Base-by-base conservation (phyloP, 2,113 vertebrate species). In the Ptilorrhoa leucosticta region DNA sequence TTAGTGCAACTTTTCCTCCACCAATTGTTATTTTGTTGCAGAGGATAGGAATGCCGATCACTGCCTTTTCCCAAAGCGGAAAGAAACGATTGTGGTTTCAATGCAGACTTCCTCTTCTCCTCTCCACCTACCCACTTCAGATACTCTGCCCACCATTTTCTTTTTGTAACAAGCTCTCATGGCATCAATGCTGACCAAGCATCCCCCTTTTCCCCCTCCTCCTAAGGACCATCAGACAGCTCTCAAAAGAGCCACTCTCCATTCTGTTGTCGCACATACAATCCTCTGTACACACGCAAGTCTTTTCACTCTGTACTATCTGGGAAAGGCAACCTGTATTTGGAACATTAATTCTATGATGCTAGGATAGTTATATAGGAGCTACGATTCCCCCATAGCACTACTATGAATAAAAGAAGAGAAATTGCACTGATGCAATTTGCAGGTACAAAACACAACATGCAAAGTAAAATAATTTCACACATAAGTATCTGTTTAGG, bases 211-310 rank as follows among this genome's bases (percentile, higher is more conserved):
- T 31, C 40, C 42, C 72, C 26, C 56, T 82, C 66, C 71, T 71
- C 33, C 53, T 56, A 33, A 50, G 57, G n/a, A 37, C 40, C 33
- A 88, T 11, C 54, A 39, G 53, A 31, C 24, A 75, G 75, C 30
- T 79, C 53, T 27, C 45, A 1, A 4, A 4, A 71, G 80, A 89
- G 13, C 53, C 68, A 83, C 35, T 33, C 16, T 57, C 30, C 27
- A 4, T 35, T 69, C 66, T 56, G n/a, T 1, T 42, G 45, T 16
- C 7, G 0, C 60, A 81, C 5, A 9, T 7, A 31, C 0, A 0
- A 22, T 35, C 13, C 21, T 30, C 70, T 66, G 37, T 24, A 57
- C 6, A 61, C 31, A 24, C 1, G 1, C 28, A 61, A 24, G 18
- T 65, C 58, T 68, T 45, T 81, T 54, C 58, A 73, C 22, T 40